phyloP scores from a whole-genome alignment of 2,797 vertebrate species.

The Chromis chromis region DNA sequence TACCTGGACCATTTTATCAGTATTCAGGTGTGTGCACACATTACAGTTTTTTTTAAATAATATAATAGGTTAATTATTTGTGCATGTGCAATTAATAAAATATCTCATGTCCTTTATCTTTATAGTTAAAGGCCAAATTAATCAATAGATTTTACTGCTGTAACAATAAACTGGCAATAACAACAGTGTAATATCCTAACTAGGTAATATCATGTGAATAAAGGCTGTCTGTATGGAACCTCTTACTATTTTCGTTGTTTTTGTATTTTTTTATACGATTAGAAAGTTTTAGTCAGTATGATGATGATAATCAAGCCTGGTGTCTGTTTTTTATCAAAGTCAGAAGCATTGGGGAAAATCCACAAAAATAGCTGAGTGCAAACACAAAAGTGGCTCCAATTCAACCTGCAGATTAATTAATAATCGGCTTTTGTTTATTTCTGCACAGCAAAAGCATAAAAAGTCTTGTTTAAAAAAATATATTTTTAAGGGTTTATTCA shows the following conservation, averaged over 20 bases:
- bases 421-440: slow-evolving; percentile 5
- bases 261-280: slow-evolving; percentile 10
- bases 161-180: slow-evolving; percentile 20
- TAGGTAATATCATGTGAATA: slow-evolving; percentile 63
- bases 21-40: slow-evolving; percentile 2
- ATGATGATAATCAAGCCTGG: neutral
- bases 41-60: neutral
- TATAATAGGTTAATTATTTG: slow-evolving; percentile 25
- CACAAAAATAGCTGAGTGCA: neutral
- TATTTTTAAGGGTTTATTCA: neutral
- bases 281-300: neutral
- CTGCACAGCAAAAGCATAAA: neutral
- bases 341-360: neutral
- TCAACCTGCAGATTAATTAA: neutral
- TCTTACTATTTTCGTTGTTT: neutral
- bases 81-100: slow-evolving; percentile 25
- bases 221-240: slow-evolving; percentile 37
- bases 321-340: neutral
- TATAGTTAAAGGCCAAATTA: slow-evolving; percentile 5
- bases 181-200: slow-evolving; percentile 43
- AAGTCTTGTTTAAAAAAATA: too few relatives aligned
- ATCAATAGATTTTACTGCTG: slow-evolving; percentile 3
- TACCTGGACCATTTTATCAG: slow-evolving; percentile 1
- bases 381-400: neutral
- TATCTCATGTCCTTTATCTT: slow-evolving; percentile 7